Base-by-base conservation (phyloP, 1,140 invertebrate genomes). In the Caenorhabditis briggsae region DNA sequence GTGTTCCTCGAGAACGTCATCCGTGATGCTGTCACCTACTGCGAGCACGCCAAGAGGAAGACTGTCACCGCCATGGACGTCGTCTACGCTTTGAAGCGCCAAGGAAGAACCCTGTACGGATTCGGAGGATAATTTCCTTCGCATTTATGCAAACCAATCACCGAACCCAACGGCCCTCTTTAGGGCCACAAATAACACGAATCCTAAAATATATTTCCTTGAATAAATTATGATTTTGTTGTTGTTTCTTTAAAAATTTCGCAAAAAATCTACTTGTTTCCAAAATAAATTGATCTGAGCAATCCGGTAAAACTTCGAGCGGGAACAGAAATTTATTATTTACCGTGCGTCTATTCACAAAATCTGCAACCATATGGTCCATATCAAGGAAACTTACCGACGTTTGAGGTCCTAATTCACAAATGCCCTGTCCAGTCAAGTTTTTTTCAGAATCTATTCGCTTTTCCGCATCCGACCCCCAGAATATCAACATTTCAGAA, bases 51-150 rank as follows among this genome's bases (percentile, higher is more conserved):
- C 88, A 96, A 95, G 93, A 93, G 95, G 88, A 96, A 96, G 93
- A 96, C 95, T 33, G 94, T 95, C 53, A 96, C 95, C 18, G 95
- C 95, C 83, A 96, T 96, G 95, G 95, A 96, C 91, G 95, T 96
- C 23, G 95, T 96, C 33, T 96, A 96, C 90, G 95, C 95, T 50
- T 93, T 96, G 89, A 96, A 96, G 93, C 93, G 95, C 74, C 95
- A 96, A 93, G 96, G 96, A 56, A 93, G 95, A 82, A 94, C 94
- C 48, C 91, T 94, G n/a, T 94, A 94, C 91, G 94, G 94, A 89
- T 94, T 94, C 89, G 94, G 94, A 55, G 94, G 86, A 87, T 87
- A 87, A 87, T 50, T 84, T 83, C n/a, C 20, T 58, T 59, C 25
- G 33, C 41, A 16, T 59, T 70, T 33, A 43, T 70, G 18, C 64